A percentile compares a stretch with the other conserved stretches of the same genome.
Evolutionary conservation across 2,888 invertebrate species (phyloP).

Genomic region (Prosapia bicincta): DNA sequence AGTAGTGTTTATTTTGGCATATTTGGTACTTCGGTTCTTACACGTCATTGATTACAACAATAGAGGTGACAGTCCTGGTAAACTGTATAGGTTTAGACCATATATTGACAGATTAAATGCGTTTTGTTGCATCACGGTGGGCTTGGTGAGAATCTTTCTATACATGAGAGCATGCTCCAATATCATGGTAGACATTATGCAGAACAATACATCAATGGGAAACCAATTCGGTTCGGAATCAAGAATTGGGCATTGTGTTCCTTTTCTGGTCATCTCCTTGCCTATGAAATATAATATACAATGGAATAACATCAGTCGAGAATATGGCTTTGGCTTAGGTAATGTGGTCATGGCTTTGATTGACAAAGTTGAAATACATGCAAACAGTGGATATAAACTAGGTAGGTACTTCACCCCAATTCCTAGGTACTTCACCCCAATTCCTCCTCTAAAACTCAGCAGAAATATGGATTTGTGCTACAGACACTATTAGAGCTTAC

Average conservation of each 20-base stretch:
- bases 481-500: slow-evolving; percentile 6
- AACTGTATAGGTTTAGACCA: too few relatives aligned
- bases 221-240: slow-evolving; percentile 20
- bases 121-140: neutral
- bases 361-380: slow-evolving; percentile 12
- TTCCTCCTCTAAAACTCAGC: neutral
- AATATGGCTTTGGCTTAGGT: slow-evolving; percentile 10
- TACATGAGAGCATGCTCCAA: slow-evolving; percentile 18
- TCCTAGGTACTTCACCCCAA: slow-evolving; percentile 17
- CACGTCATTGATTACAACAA: too few relatives aligned
- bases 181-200: slow-evolving; percentile 23
- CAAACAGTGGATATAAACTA: slow-evolving; percentile 3
- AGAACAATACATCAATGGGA: slow-evolving; percentile 18
- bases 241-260: slow-evolving; percentile 26
- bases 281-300: slow-evolving; percentile 17
- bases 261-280: slow-evolving; percentile 20
- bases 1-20: too few relatives aligned
- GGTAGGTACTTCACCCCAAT: too few relatives aligned
- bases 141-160: slow-evolving; percentile 1
- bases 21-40: too few relatives aligned
- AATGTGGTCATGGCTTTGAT: neutral
- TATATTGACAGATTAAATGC: neutral
- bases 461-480: slow-evolving; percentile 5
- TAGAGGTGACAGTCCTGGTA: too few relatives aligned
- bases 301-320: neutral